These are phyloP conservation scores for Speoplatyrhinus poulsoni DNA, from an alignment of 2,113 vertebrate genomes.

Conservation along the genomic window DNA sequence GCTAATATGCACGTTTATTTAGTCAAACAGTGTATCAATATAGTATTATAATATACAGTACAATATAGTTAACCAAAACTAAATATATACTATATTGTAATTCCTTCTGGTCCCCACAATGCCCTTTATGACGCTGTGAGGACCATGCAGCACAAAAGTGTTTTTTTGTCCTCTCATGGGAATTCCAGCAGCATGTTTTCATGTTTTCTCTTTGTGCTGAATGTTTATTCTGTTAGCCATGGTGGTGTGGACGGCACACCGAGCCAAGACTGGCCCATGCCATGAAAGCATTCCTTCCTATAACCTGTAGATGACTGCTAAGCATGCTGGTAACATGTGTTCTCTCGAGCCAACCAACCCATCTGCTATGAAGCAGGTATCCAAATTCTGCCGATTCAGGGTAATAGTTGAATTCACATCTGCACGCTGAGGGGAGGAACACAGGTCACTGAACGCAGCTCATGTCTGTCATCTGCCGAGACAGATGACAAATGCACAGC, in stretches of 20 bases:
- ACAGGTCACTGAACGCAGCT: conserved; percentile 71
- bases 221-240: conserved; percentile 52
- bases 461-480: conserved; percentile 61
- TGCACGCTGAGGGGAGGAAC: conserved; percentile 50
- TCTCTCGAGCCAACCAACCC: conserved; percentile 15
- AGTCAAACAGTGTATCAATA: neutral
- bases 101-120: conserved; percentile 22
- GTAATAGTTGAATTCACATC: conserved; percentile 43
- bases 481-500: conserved; percentile 46
- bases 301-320: conserved; percentile 54
- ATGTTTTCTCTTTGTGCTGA: conserved; percentile 26
- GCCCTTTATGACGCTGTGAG: conserved; percentile 47
- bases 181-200: conserved; percentile 48
- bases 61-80: neutral
- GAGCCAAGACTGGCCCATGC: conserved; percentile 43
- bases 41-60: neutral
- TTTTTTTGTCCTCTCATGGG: conserved; percentile 41
- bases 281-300: conserved; percentile 44
- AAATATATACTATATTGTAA: neutral
- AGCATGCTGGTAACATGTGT: conserved; percentile 40
- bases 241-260: conserved; percentile 56
- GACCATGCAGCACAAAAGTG: conserved; percentile 39
- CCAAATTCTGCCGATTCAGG: no score
- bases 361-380: neutral
- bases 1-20: conserved; percentile 9